Conservation (phyloP, 2,113 vertebrate genomes). For the Thamnaconus septentrionalis region DNA sequence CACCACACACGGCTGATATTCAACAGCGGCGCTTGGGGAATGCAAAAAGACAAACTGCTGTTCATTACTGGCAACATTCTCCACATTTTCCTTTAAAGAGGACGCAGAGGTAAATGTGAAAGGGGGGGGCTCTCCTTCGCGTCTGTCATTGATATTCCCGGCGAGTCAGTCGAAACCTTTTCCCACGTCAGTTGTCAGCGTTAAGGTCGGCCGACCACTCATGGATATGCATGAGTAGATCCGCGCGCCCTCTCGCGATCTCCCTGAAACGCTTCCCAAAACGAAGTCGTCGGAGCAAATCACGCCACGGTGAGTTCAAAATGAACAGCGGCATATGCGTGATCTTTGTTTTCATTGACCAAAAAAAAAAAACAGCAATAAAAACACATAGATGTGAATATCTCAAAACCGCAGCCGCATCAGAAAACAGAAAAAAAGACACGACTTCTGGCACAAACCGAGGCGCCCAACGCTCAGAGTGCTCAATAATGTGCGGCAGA, state of each 20-base stretch:
- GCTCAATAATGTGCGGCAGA: background rate
- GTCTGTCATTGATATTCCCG: constrained; percentile 48
- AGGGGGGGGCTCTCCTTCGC: background rate
- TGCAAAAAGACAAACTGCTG: no score
- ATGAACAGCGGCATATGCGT: no score
- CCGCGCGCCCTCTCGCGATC: background rate
- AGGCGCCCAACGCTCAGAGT: no score
- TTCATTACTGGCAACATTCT: no score
- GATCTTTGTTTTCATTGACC: no score
- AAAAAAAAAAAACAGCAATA: background rate
- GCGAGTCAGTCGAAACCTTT: constrained; percentile 33
- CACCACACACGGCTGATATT: no score
- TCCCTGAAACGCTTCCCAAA: no score
- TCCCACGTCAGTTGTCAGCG: constrained; percentile 36
- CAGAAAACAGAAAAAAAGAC: background rate
- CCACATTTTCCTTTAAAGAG: no score
- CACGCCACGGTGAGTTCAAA: no score
- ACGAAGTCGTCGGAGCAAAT: no score
- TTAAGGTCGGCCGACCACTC: constrained; percentile 17
- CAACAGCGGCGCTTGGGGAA: no score
- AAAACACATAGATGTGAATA: background rate
- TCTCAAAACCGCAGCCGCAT: background rate
- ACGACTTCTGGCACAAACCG: background rate
- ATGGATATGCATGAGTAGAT: constrained; percentile 54
- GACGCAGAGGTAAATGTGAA: no score